Base-by-base conservation (phyloP, 2,888 invertebrate species). In the Euplagia quadripunctaria region DNA sequence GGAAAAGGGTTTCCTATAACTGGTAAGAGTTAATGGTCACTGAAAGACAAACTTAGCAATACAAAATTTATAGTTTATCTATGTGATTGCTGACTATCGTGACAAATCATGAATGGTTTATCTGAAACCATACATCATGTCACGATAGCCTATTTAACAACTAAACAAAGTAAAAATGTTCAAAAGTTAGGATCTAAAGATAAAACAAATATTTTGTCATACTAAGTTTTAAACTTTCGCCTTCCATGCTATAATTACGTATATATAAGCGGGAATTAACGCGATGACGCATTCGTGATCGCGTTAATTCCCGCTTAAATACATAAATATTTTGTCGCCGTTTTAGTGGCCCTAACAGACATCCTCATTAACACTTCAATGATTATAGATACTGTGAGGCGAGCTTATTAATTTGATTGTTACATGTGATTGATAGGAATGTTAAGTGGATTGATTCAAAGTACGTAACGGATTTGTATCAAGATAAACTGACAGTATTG, bases 381-480 rank as follows among this genome's bases (percentile, higher is more conserved):
- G 85, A 83, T 85, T 81, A 79, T 65, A 80, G 74, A 79, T 76
- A 79, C 79, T 82, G 76, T 80, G 78, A 79, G 74, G 68, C 71
- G 80, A 77, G 84, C 85, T 86, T 87, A 87, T 90, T 89, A 89
- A 88, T 88, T 86, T 85, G 85, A 86, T 85, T 87, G 86, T 88
- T 81, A 71, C 77, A 73, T 74, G 81, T 89, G 89, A 89, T 89
- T 85, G 90, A 89, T 89, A 79, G 88, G 87, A 86, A 88, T 87
- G 74, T 87, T 89, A 89, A 89, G 90, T 89, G 87, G 85, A 85
- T 85, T 88, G 88, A 84, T 83, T 79, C 81, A 79, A 80, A 78
- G 77, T 85, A 85, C 79, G 77, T 76, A 81, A 77, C 77, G 84
- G 83, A 83, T 83, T 78, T 68, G 64, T 85, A 85, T 83, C 83